A percentile compares a stretch with the other conserved stretches of the same genome.
phyloP scores from a whole-genome alignment of 2,113 vertebrate species.

The Misgurnus mizolepis region DNA sequence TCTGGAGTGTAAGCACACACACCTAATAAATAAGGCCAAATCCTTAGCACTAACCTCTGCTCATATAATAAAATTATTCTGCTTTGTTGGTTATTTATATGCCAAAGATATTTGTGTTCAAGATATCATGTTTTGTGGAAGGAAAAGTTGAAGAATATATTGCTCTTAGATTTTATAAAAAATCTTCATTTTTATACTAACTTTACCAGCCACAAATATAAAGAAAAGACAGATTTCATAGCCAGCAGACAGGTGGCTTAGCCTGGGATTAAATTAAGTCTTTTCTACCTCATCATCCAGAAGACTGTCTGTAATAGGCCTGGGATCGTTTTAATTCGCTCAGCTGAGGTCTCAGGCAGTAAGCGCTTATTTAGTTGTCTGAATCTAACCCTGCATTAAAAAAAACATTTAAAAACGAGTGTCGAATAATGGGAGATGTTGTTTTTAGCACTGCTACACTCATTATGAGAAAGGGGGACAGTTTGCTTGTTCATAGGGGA shows the following conservation, averaged over 20 bases:
- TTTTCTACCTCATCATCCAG: background rate
- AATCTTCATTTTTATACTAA: background rate
- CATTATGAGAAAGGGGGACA: slow-evolving; percentile 28
- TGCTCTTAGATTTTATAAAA: background rate
- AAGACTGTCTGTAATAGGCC: background rate
- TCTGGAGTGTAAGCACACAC: too few relatives aligned
- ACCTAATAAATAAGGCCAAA: too few relatives aligned
- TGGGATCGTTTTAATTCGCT: slow-evolving; percentile 9
- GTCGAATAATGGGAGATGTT: slow-evolving; percentile 38
- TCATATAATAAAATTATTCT: too few relatives aligned
- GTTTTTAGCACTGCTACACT: slow-evolving; percentile 32
- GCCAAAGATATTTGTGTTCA: background rate
- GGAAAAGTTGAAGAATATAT: background rate
- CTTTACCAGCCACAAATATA: background rate
- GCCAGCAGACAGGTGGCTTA: slow-evolving; percentile 21
- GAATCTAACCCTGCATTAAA: slow-evolving; percentile 47
- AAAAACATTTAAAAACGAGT: slow-evolving; percentile 53
- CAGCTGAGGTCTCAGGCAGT: background rate
- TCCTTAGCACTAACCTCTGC: too few relatives aligned
- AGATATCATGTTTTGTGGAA: background rate
- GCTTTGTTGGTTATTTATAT: too few relatives aligned
- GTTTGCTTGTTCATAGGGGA: background rate
- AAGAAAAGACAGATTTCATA: background rate
- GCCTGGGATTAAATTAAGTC: slow-evolving; percentile 19
- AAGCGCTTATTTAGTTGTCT: slow-evolving; percentile 37